Evolutionary conservation across 2,113 vertebrate genomes (phyloP).

Genomic region (Pseudorasbora parva): DNA sequence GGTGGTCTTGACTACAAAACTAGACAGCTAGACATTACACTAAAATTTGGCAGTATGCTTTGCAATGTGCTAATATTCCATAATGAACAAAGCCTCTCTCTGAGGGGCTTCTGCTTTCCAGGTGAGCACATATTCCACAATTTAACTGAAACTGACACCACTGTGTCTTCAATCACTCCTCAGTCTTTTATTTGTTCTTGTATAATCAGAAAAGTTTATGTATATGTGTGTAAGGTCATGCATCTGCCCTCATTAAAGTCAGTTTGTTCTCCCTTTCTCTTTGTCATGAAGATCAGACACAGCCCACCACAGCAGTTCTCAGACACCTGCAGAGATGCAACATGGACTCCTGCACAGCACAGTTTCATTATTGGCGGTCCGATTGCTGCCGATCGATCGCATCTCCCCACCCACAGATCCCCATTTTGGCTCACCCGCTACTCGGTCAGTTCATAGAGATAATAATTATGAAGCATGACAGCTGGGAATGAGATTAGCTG

Average conservation of each 20-base stretch:
- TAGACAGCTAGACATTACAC: no score
- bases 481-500: conserved; percentile 38
- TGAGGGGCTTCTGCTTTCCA: not conserved
- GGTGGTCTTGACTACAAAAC: no score
- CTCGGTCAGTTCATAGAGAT: conserved; percentile 37
- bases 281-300: conserved; percentile 75
- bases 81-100: not conserved
- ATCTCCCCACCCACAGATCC: conserved; percentile 69
- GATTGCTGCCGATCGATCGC: conserved; percentile 64
- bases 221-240: conserved; percentile 49
- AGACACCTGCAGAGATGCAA: conserved; percentile 74
- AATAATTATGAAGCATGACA: conserved; percentile 49
- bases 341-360: conserved; percentile 60
- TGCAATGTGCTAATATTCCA: not conserved
- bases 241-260: conserved; percentile 11
- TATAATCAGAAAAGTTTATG: conserved; percentile 36
- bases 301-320: conserved; percentile 53
- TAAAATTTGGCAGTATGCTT: not conserved
- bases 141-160: conserved; percentile 17
- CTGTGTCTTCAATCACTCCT: conserved; percentile 33
- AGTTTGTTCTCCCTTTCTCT: conserved; percentile 48
- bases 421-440: conserved; percentile 27
- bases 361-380: conserved; percentile 78
- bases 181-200: conserved; percentile 39
- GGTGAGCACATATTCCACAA: not conserved